Base-by-base conservation (phyloP, 2,797 vertebrate species). In the Anguilla megastoma region DNA sequence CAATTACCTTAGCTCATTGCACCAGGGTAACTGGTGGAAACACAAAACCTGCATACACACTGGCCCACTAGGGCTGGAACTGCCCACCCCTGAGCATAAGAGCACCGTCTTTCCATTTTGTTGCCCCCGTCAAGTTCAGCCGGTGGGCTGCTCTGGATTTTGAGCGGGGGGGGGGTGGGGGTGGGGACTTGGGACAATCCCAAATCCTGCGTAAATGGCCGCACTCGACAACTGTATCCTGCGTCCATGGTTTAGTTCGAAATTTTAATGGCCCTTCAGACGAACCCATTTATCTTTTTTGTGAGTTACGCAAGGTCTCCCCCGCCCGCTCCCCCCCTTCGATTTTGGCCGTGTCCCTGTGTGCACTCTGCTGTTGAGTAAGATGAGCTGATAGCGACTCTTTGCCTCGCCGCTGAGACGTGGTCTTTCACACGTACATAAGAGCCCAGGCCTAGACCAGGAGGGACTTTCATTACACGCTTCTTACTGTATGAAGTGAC, bases 201-300 rank as follows among this genome's bases (percentile, higher is more conserved):
- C 79, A 87, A 41, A n/a, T 58, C 58, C 5, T 9, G 27, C 27
- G 18, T 69, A 48, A 41, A 69, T 69, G 80, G 63, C 14, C 18
- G 0, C 36, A 6, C 24, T 52, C 7, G 8, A 36, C 48, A 58
- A 33, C 3, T 2, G n/a, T 36, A 56, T 30, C 27, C 83, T 3
- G 54, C 50, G 69, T 66, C 89, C 82, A 33, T 86, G 41, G 30
- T 8, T 80, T 41, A 88, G 83, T 50, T 24, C 76, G 41, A 54
- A 63, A 84, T 89, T 88, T 85, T 89, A 86, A 87, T 83, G 71
- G 48, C 33, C 56, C 85, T 24, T 85, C 36, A 84, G 86, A 30
- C 48, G 71, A 36, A 88, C 12, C 21, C 50, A 84, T 91, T 86
- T 84, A 88, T 87, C 58, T 76, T 86, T 89, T 88, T 86, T 54